These are phyloP conservation scores for Podarcis siculus DNA, from an alignment of 2,797 vertebrate genomes.

Conservation along the genomic window DNA sequence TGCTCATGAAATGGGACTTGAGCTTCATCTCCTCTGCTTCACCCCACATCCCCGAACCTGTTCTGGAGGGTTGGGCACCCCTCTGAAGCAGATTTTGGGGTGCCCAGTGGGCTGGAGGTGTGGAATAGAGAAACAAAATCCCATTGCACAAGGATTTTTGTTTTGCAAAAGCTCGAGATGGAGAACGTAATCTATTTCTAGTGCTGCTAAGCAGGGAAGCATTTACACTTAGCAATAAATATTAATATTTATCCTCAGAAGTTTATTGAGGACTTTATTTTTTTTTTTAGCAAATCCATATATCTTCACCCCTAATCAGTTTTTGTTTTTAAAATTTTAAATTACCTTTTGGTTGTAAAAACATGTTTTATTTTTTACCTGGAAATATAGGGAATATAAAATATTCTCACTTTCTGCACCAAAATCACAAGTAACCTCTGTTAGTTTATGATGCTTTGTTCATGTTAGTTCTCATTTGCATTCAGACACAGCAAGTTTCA, in stretches of 20 bases:
- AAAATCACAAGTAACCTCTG: neutral
- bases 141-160: too few species aligned
- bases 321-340: neutral
- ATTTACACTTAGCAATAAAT: neutral
- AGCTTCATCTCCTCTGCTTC: too few species aligned
- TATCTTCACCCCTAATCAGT: neutral
- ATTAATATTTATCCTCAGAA: neutral
- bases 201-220: too few species aligned
- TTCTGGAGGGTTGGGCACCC: too few species aligned
- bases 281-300: neutral
- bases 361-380: neutral
- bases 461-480: constrained; percentile 37
- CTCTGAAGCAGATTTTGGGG: too few species aligned
- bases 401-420: neutral
- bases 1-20: too few species aligned
- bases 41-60: too few species aligned
- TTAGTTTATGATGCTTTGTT: neutral
- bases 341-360: neutral
- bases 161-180: too few species aligned
- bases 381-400: neutral
- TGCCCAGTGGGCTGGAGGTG: too few species aligned
- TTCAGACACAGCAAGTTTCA: constrained; percentile 88
- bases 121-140: too few species aligned
- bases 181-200: too few species aligned
- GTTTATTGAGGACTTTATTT: neutral